A percentile compares a stretch with the other conserved stretches of the same genome.
Evolutionary conservation across 2,113 vertebrate species (phyloP).

Genomic region (Psettodes erumei): DNA sequence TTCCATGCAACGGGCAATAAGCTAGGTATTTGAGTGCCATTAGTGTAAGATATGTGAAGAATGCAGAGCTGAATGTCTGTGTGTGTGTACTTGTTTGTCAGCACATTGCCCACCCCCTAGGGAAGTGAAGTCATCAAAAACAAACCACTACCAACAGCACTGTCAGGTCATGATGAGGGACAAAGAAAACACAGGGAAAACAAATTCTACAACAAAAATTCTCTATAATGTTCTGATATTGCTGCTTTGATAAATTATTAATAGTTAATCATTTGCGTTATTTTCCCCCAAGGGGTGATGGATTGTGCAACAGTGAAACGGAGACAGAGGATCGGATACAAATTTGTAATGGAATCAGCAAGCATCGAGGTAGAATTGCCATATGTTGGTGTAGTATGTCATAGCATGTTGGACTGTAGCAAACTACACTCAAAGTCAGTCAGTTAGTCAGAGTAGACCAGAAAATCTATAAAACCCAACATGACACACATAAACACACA

Average conservation of each 20-base stretch:
- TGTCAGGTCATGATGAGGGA: slow-evolving; percentile 64
- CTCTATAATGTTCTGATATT: neutral
- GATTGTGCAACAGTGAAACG: neutral
- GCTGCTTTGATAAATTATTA: neutral
- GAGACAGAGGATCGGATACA: neutral
- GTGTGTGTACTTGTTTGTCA: slow-evolving; percentile 55
- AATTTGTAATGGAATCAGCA: too few species aligned
- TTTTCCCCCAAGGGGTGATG: neutral
- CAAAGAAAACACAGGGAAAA: slow-evolving; percentile 52
- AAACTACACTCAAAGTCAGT: neutral
- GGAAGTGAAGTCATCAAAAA: slow-evolving; percentile 65
- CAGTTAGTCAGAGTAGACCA: slow-evolving; percentile 20
- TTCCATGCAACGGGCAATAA: slow-evolving; percentile 35
- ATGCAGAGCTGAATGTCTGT: slow-evolving; percentile 56
- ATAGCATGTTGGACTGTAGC: neutral
- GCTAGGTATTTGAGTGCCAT: slow-evolving; percentile 44
- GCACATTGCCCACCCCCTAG: slow-evolving; percentile 58
- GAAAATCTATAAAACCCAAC: slow-evolving; percentile 39
- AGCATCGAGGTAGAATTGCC: neutral
- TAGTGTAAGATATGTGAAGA: slow-evolving; percentile 66
- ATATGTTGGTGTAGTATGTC: neutral
- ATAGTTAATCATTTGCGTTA: neutral
- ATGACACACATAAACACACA: neutral
- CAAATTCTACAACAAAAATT: slow-evolving; percentile 29
- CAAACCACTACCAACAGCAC: slow-evolving; percentile 34